Base-by-base conservation (phyloP, 2,113 vertebrate species). In the Heloderma charlesbogerti region DNA sequence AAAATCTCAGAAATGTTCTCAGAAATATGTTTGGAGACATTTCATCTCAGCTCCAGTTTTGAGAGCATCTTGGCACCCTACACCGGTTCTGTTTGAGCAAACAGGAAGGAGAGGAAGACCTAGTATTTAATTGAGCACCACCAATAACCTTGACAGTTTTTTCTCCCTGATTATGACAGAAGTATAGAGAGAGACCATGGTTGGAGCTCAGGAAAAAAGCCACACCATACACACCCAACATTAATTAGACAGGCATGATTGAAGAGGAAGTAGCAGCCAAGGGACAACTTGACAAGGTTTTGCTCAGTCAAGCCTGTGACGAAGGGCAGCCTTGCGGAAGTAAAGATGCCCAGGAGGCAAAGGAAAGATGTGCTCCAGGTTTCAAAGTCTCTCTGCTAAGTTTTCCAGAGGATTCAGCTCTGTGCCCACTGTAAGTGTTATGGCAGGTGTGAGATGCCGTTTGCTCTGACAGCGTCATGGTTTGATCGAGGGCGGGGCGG, bases 251-350 rank as follows among this genome's bases (percentile, higher is more conserved):
- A 96, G 90, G 89, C 88, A 91, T 88, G 93, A 93, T 95, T 3
- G 6, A 94, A 96, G 90, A 94, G 83, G 43, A 93, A 71, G 95
- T 94, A 95, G 91, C 92, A 95, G 94, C 95, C 92, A 90, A 40
- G 95, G 89, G 95, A 95, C 92, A 88, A 2, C 91, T 94, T 95
- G 45, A 15, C 72, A 92, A 95, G 91, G 87, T 79, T 89, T 85
- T 92, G 93, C 90, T 96, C 95, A 95, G 95, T 94, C 92, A 96
- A 2, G 92, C 89, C 10, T 96, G 82, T 91, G 83, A 25, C 66
- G 74, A 90, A 93, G 92, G 72, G 93, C 96, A 96, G 90, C 86
- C 92, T 92, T 63, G 93, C 94, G 92, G 96, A 98, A 97, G 88
- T 90, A 94, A 97, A 94, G 93, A 89, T 57, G 81, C 95, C 95